phyloP scores from a whole-genome alignment of 53 echinoderm and acorn worm genomes.

The Henricia sp. region DNA sequence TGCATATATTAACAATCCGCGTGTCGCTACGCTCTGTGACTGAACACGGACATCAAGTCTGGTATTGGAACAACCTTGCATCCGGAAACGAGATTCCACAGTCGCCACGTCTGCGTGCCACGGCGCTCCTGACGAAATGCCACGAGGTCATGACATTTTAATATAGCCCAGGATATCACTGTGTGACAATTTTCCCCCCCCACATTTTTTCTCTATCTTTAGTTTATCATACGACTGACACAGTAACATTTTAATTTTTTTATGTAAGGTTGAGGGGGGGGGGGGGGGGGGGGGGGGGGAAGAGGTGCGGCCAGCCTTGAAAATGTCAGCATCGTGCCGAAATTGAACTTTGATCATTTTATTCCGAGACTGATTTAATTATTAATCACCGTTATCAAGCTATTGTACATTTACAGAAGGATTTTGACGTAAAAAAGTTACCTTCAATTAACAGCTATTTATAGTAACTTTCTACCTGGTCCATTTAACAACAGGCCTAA shows the following conservation, averaged over 20 bases:
- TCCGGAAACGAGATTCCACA: conserved; percentile 27
- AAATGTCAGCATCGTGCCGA: background rate
- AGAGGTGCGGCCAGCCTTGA: too few species aligned
- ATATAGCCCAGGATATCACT: background rate
- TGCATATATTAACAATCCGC: too few species aligned
- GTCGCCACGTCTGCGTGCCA: conserved; percentile 3
- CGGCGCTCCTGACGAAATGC: conserved; percentile 26
- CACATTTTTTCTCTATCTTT: too few species aligned
- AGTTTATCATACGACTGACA: too few species aligned
- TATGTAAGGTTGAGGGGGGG: background rate
- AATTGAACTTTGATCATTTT: conserved; percentile 7
- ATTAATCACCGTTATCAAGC: too few species aligned
- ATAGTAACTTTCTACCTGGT: too few species aligned
- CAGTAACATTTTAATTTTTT: too few species aligned
- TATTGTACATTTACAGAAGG: too few species aligned
- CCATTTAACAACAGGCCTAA: too few species aligned
- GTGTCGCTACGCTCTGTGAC: background rate
- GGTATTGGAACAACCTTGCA: background rate
- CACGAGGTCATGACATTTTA: conserved; percentile 53
- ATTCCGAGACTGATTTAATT: background rate
- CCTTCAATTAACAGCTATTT: too few species aligned
- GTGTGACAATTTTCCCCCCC: conserved; percentile 26
- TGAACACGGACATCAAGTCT: background rate
- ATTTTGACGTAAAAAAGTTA: too few species aligned
- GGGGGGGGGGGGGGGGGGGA: too few species aligned